These are phyloP conservation scores for Labrus mixtus DNA, from an alignment of 2,113 vertebrate species.

Conservation along the genomic window DNA sequence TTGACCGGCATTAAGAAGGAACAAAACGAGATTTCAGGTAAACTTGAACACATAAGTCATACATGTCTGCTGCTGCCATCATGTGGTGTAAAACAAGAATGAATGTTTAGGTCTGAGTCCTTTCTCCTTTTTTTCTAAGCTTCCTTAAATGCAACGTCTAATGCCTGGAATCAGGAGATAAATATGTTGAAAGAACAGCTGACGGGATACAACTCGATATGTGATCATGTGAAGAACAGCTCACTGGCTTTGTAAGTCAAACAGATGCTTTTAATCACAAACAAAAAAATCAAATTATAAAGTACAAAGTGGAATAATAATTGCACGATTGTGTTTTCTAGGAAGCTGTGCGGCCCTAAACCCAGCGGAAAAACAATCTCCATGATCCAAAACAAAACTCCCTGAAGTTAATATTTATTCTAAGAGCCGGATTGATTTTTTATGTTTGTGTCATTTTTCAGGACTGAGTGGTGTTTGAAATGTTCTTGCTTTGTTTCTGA, in stretches of 20 bases:
- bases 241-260: constrained; percentile 15
- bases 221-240: constrained; percentile 2
- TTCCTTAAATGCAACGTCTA: constrained; percentile 12
- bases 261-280: not conserved
- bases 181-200: not conserved
- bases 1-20: not conserved
- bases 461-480: not conserved
- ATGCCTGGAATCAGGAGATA: constrained; percentile 37
- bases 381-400: rapidly evolving
- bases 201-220: not conserved
- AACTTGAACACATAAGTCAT: not conserved
- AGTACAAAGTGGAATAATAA: constrained; percentile 1
- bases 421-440: not conserved
- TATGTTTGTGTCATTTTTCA: not conserved
- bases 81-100: constrained; percentile 25
- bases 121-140: constrained; percentile 24
- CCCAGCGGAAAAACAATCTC: not conserved
- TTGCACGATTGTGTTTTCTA: constrained; percentile 41
- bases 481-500: not conserved
- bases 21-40: constrained; percentile 16
- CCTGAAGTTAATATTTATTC: not conserved
- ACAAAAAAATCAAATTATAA: not conserved
- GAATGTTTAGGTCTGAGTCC: not conserved
- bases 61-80: constrained; percentile 18
- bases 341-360: constrained; percentile 37